These are phyloP conservation scores for Microctenopoma lineatum DNA, from an alignment of 2,797 vertebrate genomes.

Conservation along the genomic window DNA sequence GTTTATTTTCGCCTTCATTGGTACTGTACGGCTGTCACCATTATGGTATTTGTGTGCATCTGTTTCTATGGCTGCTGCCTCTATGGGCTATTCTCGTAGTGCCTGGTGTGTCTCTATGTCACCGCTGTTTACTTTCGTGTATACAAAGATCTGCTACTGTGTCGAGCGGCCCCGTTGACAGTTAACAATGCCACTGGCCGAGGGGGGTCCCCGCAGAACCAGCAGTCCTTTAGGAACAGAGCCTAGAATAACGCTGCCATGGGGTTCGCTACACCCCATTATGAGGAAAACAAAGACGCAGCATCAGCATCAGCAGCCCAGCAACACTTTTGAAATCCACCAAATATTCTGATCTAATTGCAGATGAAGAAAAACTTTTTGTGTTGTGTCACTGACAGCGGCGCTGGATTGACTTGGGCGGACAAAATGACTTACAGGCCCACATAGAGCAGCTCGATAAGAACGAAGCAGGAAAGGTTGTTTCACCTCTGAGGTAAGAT, in stretches of 20 bases:
- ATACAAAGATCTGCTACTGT: conserved; percentile 74
- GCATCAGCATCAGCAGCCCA: conserved; percentile 25
- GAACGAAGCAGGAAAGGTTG: conserved; percentile 36
- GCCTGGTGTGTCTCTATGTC: conserved; percentile 61
- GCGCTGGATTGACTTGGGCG: conserved; percentile 35
- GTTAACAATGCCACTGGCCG: conserved; percentile 75
- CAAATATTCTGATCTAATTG: conserved; percentile 57
- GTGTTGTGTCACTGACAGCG: conserved; percentile 48
- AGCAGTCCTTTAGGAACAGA: conserved; percentile 67
- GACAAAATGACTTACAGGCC: conserved; percentile 54
- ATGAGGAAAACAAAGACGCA: conserved; percentile 48
- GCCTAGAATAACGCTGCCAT: conserved; percentile 59
- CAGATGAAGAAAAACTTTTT: conserved; percentile 56
- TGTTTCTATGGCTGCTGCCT: conserved; percentile 37
- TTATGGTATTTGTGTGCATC: conserved; percentile 44
- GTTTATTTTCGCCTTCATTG: conserved; percentile 50
- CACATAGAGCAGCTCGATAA: conserved; percentile 44
- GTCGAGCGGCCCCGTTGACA: conserved; percentile 71
- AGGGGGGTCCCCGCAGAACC: conserved; percentile 68
- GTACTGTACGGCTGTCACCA: conserved; percentile 54
- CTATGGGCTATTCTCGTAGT: conserved; percentile 59
- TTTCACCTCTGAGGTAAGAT: conserved; percentile 38
- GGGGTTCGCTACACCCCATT: conserved; percentile 55
- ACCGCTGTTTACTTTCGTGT: conserved; percentile 72
- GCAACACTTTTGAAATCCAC: conserved; percentile 46